A percentile compares a stretch with the other conserved stretches of the same genome.
These are phyloP conservation scores for Pherbina coryleti DNA, from an alignment of 2,888 invertebrate species.

Conservation along the genomic window DNA sequence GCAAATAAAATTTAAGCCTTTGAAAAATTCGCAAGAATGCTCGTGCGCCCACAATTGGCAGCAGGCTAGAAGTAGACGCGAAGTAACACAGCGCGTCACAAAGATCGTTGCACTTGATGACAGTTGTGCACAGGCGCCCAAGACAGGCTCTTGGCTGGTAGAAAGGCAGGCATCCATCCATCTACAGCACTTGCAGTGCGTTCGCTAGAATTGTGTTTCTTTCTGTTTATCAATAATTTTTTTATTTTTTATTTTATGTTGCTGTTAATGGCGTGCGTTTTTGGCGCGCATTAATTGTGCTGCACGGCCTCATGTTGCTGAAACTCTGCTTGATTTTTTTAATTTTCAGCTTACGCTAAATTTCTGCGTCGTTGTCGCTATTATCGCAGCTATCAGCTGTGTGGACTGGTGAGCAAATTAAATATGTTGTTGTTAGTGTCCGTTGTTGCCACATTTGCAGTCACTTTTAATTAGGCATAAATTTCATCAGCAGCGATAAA, in stretches of 20 bases:
- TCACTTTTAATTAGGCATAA: slow-evolving; percentile 68
- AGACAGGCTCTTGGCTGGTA: background rate
- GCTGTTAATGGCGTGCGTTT: slow-evolving; percentile 54
- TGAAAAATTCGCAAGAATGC: no score
- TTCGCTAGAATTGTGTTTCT: background rate
- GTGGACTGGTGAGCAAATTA: background rate
- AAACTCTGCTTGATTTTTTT: background rate
- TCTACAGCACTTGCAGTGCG: background rate
- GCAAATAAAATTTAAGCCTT: background rate
- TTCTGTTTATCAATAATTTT: background rate
- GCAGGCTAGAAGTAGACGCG: background rate
- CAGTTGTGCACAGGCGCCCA: background rate
- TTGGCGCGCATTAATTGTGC: slow-evolving; percentile 61
- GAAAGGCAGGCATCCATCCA: slow-evolving; percentile 20
- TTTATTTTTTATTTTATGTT: slow-evolving; percentile 16
- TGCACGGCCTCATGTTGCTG: slow-evolving; percentile 1
- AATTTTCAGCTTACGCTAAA: background rate
- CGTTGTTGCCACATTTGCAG: slow-evolving; percentile 50
- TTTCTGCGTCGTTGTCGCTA: background rate
- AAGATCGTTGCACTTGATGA: slow-evolving; percentile 24
- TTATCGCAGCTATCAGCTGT: background rate
- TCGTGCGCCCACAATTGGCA: slow-evolving; percentile 1
- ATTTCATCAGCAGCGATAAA: slow-evolving; percentile 65
- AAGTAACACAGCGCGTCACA: background rate
- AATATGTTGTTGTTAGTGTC: background rate